These are phyloP conservation scores for Knipowitschia caucasica DNA, from an alignment of 2,797 vertebrate species.

Conservation along the genomic window DNA sequence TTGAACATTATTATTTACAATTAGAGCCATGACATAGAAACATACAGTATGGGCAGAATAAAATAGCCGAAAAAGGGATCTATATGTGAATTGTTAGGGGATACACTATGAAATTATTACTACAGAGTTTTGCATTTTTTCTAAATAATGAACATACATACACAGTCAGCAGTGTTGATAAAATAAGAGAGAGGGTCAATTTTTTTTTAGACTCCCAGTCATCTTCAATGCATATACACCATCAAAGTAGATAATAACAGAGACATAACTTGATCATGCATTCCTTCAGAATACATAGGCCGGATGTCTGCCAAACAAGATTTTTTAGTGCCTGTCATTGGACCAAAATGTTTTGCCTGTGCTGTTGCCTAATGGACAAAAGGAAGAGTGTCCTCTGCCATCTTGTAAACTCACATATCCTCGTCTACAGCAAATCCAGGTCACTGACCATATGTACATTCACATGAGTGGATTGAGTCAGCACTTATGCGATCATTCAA, in stretches of 20 bases:
- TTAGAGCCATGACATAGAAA: no score
- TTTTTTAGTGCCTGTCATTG: background rate
- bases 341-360: background rate
- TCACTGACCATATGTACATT: constrained; percentile 55
- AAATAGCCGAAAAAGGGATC: no score
- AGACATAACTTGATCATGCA: background rate
- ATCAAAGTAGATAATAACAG: background rate
- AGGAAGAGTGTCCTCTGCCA: constrained; percentile 14
- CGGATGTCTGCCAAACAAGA: background rate
- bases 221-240: background rate
- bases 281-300: background rate
- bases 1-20: no score
- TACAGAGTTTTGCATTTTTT: no score
- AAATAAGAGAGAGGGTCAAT: no score
- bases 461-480: constrained; percentile 24
- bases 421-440: constrained; percentile 30
- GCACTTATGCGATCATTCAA: constrained; percentile 36
- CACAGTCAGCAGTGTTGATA: no score
- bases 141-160: no score
- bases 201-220: no score
- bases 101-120: no score
- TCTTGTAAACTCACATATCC: constrained; percentile 12
- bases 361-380: background rate
- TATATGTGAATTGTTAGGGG: no score
- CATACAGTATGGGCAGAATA: no score